Evolutionary conservation across 2,888 invertebrate species (phyloP).

Genomic region (Endomychus coccineus): DNA sequence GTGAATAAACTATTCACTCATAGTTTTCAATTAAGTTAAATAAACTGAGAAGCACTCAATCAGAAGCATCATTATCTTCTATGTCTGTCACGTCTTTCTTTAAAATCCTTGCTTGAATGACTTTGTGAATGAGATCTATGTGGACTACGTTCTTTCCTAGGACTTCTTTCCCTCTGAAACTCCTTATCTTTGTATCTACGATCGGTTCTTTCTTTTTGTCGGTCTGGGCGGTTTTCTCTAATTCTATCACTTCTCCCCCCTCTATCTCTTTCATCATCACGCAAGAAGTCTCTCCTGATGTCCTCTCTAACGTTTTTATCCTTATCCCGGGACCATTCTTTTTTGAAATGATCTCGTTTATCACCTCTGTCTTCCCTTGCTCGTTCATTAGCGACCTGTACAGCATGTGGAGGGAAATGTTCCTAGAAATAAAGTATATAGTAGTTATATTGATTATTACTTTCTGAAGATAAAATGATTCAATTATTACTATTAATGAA

Average conservation of each 20-base stretch:
- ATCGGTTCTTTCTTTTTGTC: conserved; percentile 27
- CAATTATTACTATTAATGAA: too few species aligned
- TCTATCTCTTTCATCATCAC: conserved; percentile 34
- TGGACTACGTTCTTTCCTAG: conserved; percentile 28
- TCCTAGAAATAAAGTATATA: conserved; percentile 27
- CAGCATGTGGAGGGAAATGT: conserved; percentile 37
- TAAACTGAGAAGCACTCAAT: too few species aligned
- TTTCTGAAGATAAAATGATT: too few species aligned
- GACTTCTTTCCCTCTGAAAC: conserved; percentile 30
- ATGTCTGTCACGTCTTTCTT: conserved; percentile 35
- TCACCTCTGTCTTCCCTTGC: conserved; percentile 30
- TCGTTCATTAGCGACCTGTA: conserved; percentile 30
- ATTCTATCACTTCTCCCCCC: conserved; percentile 32
- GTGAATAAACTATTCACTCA: too few species aligned
- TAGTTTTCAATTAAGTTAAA: too few species aligned
- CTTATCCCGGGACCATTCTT: conserved; percentile 34
- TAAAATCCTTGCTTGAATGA: conserved; percentile 33
- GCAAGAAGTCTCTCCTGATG: conserved; percentile 31
- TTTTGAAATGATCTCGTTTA: conserved; percentile 29
- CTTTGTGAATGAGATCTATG: conserved; percentile 23
- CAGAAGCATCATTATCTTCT: conserved; percentile 32
- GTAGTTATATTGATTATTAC: too few species aligned
- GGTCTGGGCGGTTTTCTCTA: conserved; percentile 14
- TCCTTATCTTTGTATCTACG: conserved; percentile 23
- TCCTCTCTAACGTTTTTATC: conserved; percentile 32